Evolutionary conservation across 92 coral and sea anemone species (phyloP).

Genomic region (Pocillopora grandis): DNA sequence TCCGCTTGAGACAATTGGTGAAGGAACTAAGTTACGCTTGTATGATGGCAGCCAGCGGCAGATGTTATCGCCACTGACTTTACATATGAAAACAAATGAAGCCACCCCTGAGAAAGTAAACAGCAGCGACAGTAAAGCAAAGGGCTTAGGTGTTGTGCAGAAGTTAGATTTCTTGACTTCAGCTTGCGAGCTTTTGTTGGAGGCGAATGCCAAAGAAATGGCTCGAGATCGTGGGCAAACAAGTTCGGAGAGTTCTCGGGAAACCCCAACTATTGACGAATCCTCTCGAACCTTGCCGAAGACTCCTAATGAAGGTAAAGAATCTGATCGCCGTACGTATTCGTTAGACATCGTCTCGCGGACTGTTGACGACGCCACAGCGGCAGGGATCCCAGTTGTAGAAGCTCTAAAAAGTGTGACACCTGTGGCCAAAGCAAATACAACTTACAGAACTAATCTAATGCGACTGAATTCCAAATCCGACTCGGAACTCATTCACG

Average conservation of each 20-base stretch:
- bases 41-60: conserved; percentile 78
- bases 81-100: conserved; percentile 37
- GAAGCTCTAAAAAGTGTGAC: conserved; percentile 63
- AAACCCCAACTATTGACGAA: neutral
- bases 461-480: conserved; percentile 53
- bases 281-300: neutral
- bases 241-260: neutral
- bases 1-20: conserved; percentile 87
- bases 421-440: conserved; percentile 10
- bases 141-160: conserved; percentile 63
- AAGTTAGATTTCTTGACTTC: conserved; percentile 83
- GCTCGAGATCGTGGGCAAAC: conserved; percentile 9
- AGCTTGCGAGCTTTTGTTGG: conserved; percentile 81
- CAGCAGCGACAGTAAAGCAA: conserved; percentile 11
- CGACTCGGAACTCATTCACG: conserved; percentile 39
- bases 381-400: conserved; percentile 76
- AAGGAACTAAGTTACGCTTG: conserved; percentile 60
- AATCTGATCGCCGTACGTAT: conserved; percentile 71
- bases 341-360: conserved; percentile 71
- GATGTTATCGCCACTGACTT: conserved; percentile 45
- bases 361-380: conserved; percentile 74
- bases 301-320: neutral
- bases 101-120: conserved; percentile 23
- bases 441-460: conserved; percentile 33
- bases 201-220: conserved; percentile 33